A percentile compares a stretch with the other conserved stretches of the same genome.
These are phyloP conservation scores for Tipula lateralis DNA, from an alignment of 2,888 invertebrate species.

Conservation along the genomic window DNA sequence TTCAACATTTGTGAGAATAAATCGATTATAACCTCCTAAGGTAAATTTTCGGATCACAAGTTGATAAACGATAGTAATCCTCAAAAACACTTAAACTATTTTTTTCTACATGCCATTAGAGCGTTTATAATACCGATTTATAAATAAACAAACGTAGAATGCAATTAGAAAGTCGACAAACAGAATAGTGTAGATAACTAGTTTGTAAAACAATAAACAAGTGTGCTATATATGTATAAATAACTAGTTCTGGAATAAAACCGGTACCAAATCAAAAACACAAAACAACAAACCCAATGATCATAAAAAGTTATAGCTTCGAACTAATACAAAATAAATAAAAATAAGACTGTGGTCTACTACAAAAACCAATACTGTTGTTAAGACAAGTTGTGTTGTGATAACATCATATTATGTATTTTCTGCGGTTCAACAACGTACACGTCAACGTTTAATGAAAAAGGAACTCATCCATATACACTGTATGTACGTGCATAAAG, in stretches of 20 bases:
- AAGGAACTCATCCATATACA: background rate
- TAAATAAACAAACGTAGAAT: background rate
- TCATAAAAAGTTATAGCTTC: background rate
- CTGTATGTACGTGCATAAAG: background rate
- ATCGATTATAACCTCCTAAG: no score
- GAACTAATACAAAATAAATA: background rate
- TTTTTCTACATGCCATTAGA: no score
- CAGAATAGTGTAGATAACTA: background rate
- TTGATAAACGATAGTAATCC: no score
- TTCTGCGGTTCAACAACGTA: background rate
- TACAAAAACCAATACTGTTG: background rate
- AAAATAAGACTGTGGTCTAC: background rate
- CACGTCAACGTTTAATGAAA: background rate
- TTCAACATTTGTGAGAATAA: no score
- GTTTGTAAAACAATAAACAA: background rate
- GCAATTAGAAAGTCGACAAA: background rate
- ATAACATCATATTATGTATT: background rate
- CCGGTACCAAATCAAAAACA: background rate
- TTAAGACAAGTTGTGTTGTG: background rate
- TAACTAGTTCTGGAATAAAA: background rate
- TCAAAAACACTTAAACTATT: no score
- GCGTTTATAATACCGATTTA: no score
- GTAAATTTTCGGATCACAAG: no score
- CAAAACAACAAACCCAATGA: background rate
- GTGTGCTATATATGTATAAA: background rate